phyloP scores from a whole-genome alignment of 2,797 vertebrate genomes.

The Sorex maritimensis region DNA sequence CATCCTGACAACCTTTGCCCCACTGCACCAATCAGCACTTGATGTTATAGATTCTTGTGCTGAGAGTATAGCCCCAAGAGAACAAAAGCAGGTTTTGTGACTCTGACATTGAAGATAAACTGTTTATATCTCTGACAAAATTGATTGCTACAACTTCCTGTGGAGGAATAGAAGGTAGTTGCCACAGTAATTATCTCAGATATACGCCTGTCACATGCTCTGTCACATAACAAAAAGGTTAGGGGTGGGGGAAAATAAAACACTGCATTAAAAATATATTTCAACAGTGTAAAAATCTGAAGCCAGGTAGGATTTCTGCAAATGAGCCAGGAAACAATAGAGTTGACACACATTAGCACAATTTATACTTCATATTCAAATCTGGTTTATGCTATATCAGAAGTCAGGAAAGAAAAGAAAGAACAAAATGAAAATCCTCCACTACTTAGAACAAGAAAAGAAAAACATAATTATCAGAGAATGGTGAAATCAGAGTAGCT shows the following conservation, averaged over 20 bases:
- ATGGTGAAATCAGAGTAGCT: background rate
- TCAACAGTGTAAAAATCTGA: background rate
- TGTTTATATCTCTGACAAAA: background rate
- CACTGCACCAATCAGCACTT: background rate
- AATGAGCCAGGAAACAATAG: background rate
- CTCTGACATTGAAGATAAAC: background rate
- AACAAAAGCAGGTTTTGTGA: background rate
- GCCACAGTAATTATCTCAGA: background rate
- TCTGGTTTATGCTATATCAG: background rate
- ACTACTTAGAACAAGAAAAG: background rate
- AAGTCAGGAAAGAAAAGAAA: background rate
- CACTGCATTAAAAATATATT: background rate
- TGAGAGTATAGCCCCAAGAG: background rate
- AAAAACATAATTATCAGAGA: slow-evolving; percentile 16
- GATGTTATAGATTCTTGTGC: background rate
- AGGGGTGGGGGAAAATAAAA: background rate
- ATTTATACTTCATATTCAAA: background rate
- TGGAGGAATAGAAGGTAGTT: background rate
- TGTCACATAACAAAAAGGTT: background rate
- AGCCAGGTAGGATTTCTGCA: background rate
- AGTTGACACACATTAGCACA: background rate
- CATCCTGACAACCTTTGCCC: background rate
- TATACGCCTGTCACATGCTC: background rate
- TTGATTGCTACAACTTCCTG: background rate
- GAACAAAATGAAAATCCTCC: background rate